phyloP scores from a whole-genome alignment of 2,888 invertebrate genomes.

The Formica aserva region DNA sequence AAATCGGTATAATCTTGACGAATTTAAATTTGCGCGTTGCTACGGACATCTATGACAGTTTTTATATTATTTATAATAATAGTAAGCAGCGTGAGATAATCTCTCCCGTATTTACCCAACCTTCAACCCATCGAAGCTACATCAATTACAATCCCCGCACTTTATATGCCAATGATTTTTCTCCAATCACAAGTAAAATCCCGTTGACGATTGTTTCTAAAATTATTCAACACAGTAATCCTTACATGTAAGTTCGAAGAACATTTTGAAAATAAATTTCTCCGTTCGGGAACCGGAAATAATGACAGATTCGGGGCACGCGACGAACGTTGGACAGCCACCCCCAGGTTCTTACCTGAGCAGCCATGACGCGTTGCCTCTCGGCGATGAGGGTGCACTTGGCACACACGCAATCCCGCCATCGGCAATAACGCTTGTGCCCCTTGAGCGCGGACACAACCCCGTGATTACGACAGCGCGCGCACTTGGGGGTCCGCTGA shows the following conservation, averaged over 20 bases:
- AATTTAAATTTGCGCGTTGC: not conserved
- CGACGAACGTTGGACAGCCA: not conserved
- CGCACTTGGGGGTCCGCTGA: conserved; percentile 98
- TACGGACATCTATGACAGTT: not conserved
- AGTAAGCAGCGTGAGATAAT: not conserved
- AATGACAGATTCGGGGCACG: not conserved
- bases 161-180: not conserved
- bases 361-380: conserved; percentile 99
- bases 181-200: not conserved
- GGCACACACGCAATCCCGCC: conserved; percentile 98
- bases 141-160: not conserved
- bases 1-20: not conserved
- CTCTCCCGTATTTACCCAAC: not conserved
- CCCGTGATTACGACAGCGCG: conserved; percentile 98
- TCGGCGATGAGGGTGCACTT: conserved; percentile 99
- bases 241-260: not conserved
- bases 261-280: not conserved
- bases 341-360: conserved; percentile 89
- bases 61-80: not conserved
- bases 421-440: conserved; percentile 98
- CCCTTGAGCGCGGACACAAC: conserved; percentile 98
- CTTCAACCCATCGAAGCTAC: not conserved
- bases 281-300: not conserved
- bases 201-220: not conserved
- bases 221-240: not conserved